Percentiles rank a stretch among this genome's conserved stretches.
Conservation (phyloP, 2,888 invertebrate species). For the Rhogogaster chlorosoma region DNA sequence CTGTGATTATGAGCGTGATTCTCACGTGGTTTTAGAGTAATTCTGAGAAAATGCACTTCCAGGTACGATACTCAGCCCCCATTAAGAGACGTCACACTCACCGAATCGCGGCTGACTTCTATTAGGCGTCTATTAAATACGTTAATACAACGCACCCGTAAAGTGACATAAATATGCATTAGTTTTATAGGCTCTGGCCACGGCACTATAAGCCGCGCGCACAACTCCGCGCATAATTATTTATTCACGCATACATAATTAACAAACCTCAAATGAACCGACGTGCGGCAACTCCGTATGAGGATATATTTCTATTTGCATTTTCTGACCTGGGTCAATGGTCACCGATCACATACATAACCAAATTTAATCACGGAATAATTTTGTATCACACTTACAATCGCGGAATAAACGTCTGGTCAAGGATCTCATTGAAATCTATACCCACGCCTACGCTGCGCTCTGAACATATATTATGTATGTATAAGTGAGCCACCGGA, state of each 20-base stretch:
- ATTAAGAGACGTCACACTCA: slow-evolving; percentile 19
- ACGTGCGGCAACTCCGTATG: slow-evolving; percentile 37
- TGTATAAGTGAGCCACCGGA: neutral
- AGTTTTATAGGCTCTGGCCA: slow-evolving; percentile 51
- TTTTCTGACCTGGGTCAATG: slow-evolving; percentile 58
- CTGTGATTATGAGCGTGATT: neutral
- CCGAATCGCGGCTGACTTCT: slow-evolving; percentile 12
- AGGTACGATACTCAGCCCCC: neutral
- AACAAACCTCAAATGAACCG: slow-evolving; percentile 53
- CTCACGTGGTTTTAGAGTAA: neutral
- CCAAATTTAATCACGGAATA: slow-evolving; percentile 40
- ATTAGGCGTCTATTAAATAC: slow-evolving; percentile 31
- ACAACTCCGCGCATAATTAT: slow-evolving; percentile 59
- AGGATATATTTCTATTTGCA: slow-evolving; percentile 54
- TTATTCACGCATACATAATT: slow-evolving; percentile 69
- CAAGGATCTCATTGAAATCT: neutral
- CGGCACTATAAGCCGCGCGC: slow-evolving; percentile 52
- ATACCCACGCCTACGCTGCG: neutral
- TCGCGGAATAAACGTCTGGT: neutral
- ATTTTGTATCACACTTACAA: slow-evolving; percentile 39
- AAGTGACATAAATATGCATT: slow-evolving; percentile 54
- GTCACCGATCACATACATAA: slow-evolving; percentile 53
- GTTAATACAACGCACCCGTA: slow-evolving; percentile 25
- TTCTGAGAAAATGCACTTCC: slow-evolving; percentile 20
- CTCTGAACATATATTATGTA: neutral